Evolutionary conservation across 2,113 vertebrate genomes (phyloP).

Genomic region (Zeus faber): DNA sequence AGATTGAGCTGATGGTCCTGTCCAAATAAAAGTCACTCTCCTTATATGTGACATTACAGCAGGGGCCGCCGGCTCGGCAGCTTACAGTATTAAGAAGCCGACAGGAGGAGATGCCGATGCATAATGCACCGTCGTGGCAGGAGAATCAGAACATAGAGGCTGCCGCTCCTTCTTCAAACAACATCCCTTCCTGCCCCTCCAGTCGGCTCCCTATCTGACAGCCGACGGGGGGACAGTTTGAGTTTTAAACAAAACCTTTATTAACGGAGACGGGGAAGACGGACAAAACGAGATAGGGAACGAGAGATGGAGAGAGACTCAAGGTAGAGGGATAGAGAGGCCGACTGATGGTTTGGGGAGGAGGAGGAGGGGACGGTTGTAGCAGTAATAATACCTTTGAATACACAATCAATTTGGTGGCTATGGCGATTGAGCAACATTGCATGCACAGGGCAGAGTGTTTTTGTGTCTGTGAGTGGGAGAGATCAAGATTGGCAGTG

Average conservation of each 20-base stretch:
- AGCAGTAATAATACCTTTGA: slow-evolving; percentile 29
- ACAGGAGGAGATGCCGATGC: slow-evolving; percentile 31
- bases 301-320: slow-evolving; percentile 55
- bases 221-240: slow-evolving; percentile 26
- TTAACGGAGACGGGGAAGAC: too few species aligned
- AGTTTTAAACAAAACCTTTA: too few species aligned
- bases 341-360: too few species aligned
- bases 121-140: slow-evolving; percentile 43
- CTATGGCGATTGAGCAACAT: slow-evolving; percentile 50
- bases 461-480: slow-evolving; percentile 34
- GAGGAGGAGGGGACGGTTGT: slow-evolving; percentile 3
- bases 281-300: not conserved
- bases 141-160: slow-evolving; percentile 28
- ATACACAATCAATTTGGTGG: slow-evolving; percentile 45
- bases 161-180: slow-evolving; percentile 18
- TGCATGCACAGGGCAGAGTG: slow-evolving; percentile 32
- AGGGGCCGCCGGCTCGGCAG: slow-evolving; percentile 8
- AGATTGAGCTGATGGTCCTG: slow-evolving; percentile 35
- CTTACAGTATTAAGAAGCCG: slow-evolving; percentile 45
- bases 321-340: slow-evolving; percentile 32
- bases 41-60: slow-evolving; percentile 53
- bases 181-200: slow-evolving; percentile 37
- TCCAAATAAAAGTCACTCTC: slow-evolving; percentile 28
- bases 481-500: slow-evolving; percentile 52
- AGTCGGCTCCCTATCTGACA: slow-evolving; percentile 46